phyloP scores from a whole-genome alignment of 2,888 invertebrate genomes.

The Taphrorychus bicolor region DNA sequence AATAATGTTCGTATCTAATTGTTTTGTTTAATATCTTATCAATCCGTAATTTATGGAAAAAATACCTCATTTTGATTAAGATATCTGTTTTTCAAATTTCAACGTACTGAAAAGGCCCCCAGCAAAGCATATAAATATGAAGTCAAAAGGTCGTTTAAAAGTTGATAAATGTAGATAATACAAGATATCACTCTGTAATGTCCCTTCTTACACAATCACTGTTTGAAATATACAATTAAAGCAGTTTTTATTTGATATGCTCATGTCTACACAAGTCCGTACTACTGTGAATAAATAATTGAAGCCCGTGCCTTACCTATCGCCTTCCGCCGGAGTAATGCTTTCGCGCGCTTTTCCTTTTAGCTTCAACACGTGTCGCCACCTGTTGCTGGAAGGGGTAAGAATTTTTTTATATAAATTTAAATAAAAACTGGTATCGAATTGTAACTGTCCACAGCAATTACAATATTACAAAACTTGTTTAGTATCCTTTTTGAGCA shows the following conservation, averaged over 20 bases:
- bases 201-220: not conserved
- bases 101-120: not conserved
- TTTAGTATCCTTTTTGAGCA: constrained; percentile 4
- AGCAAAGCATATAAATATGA: not conserved
- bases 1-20: too few relatives aligned
- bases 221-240: not conserved
- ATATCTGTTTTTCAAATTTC: not conserved
- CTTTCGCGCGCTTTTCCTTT: constrained; percentile 6
- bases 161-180: not conserved
- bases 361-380: constrained; percentile 1
- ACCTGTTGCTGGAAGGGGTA: constrained; percentile 14
- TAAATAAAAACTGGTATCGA: not conserved
- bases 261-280: too few relatives aligned
- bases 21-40: too few relatives aligned
- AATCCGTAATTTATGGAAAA: not conserved
- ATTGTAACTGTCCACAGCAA: not conserved
- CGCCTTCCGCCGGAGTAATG: not conserved
- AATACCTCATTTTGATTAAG: not conserved
- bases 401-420: not conserved
- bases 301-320: too few relatives aligned
- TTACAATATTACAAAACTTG: constrained; percentile 7
- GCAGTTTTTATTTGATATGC: not conserved
- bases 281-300: too few relatives aligned
- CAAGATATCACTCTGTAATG: not conserved
- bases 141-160: not conserved